Base-by-base conservation (phyloP, 2,797 vertebrate species). In the Argyrosomus regius region DNA sequence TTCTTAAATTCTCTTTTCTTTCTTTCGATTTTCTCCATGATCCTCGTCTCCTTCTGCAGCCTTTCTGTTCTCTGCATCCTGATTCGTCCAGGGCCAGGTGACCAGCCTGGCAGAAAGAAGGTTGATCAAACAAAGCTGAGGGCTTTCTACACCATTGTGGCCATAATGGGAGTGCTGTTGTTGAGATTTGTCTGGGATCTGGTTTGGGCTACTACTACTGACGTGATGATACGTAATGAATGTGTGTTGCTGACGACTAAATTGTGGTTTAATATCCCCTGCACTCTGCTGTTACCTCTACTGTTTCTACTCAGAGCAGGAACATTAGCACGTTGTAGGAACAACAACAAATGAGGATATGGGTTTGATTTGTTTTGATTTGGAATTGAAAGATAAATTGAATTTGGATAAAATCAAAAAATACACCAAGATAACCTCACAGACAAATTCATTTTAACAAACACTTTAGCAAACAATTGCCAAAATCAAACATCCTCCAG, bases 211-310 rank as follows among this genome's bases (percentile, higher is more conserved):
- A 26, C 26, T 26, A 26, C 26, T 26, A 26, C 26, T 26, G 26
- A 26, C 45, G 1, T 1, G 3, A 0, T 39, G 0, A 2, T 26
- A 20, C 4, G 0, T 2, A 0, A 0, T 0, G 0, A 3, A 0
- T 90, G 86, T 63, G 1, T 68, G 0, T 0, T 26, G 1, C 0
- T 58, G 0, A 0, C 2, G 1, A 5, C 0, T 7, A 12, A 1
- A 4, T 0, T 14, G 3, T 85, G 58, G 54, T 24, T 75, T 5
- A 72, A 31, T 0, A 0, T 86, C 3, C 80, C 74, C 0, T 24
- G 76, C 35, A 84, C n/a, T 54, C 50, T 88, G 24, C 74, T 84
- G 14, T 46, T 75, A 13, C 86, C 89, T 16, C 18, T 87, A 45
- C 6, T 83, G 53, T 91, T 87, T 41, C 67, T 89, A 1, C 57